Base-by-base conservation (phyloP, 2,797 vertebrate genomes). In the Pipistrellus pipistrellus region DNA sequence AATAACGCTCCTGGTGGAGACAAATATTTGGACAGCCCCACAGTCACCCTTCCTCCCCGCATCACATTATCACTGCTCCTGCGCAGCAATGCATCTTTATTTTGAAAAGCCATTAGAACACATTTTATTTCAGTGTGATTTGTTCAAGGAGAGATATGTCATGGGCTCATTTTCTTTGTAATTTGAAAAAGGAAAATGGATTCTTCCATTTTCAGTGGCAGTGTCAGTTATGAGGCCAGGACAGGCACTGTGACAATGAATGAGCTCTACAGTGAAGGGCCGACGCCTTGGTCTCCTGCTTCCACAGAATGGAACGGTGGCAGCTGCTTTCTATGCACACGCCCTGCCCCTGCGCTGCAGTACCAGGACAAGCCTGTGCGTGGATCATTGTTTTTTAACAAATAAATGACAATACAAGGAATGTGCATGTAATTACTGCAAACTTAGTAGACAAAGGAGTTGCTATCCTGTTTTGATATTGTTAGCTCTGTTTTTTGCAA, bases 401-500 rank as follows among this genome's bases (percentile, higher is more conserved):
- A 78, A 85, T 72, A 92, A 85, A 88, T 30, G 72, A 88, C 73
- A 94, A 95, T 92, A 83, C 25, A 76, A 71, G 57, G 41, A 66
- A n/a, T 27, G 41, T 59, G 78, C 64, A 81, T 91, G 35, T 2
- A 91, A 66, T 69, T 87, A 69, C 23, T 82, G 75, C 82, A 96
- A 96, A 91, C 88, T 55, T 35, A 83, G 41, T 15, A 95, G 48
- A 91, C 89, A 90, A 91, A 88, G 68, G 20, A 12, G 30, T 38
- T 66, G 35, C 38, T 78, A 30, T 6, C 13, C 23, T 57, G 68
- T 77, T 78, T 85, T 69, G 90, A 6, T 95, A 64, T 89, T 75
- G 94, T 95, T 88, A 94, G 81, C 68, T 94, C 32, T 35, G n/a
- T 69, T 87, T 97, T 69, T 87, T 97, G 92, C 62, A 71, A 92